These are phyloP conservation scores for Enteromius treurensis DNA, from an alignment of 2,797 vertebrate genomes.

Conservation along the genomic window DNA sequence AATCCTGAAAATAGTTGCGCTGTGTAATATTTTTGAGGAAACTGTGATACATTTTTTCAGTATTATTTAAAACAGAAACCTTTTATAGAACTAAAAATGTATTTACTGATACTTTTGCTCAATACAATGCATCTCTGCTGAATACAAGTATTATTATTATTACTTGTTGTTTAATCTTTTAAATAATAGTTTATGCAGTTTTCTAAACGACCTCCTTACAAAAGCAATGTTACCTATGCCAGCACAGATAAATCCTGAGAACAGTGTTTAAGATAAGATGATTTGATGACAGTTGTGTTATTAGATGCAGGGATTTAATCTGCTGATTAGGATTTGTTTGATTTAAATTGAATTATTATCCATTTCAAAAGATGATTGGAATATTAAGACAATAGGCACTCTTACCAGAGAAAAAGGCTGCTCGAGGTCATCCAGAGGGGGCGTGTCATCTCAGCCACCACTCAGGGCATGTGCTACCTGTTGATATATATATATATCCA, in stretches of 20 bases:
- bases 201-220: background rate
- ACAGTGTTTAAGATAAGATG: background rate
- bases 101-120: background rate
- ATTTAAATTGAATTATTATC: background rate
- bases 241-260: background rate
- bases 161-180: background rate
- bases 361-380: background rate
- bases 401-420: constrained; percentile 54
- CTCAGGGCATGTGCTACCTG: constrained; percentile 43
- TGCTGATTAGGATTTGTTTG: background rate
- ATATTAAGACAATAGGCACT: background rate
- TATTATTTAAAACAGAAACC: background rate
- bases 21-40: background rate
- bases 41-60: background rate
- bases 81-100: background rate
- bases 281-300: background rate
- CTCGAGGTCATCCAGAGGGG: constrained; percentile 17
- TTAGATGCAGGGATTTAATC: background rate
- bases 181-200: background rate
- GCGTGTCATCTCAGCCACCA: constrained; percentile 56
- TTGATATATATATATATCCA: constrained; percentile 21
- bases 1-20: background rate
- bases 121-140: background rate
- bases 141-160: background rate
- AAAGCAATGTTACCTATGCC: background rate